phyloP scores from a whole-genome alignment of 2,797 vertebrate species.

The Craterocephalus amniculus region DNA sequence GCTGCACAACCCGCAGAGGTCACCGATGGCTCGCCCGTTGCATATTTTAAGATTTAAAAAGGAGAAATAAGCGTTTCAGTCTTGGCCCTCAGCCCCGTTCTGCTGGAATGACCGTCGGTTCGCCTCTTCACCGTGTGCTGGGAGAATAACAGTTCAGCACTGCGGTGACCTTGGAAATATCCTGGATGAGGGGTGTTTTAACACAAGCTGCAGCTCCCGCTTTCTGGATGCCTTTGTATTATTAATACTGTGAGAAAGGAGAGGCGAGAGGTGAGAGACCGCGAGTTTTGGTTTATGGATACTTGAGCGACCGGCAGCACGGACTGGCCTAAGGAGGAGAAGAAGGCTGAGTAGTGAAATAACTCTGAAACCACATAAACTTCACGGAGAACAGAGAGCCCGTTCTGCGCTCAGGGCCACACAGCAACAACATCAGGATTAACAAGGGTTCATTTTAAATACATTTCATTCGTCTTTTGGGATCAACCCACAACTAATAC shows the following conservation, averaged over 20 bases:
- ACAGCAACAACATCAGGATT: constrained; percentile 63
- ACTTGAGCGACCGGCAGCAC: constrained; percentile 52
- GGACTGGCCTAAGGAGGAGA: constrained; percentile 32
- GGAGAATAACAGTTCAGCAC: constrained; percentile 72
- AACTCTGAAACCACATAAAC: constrained; percentile 66
- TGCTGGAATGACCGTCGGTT: constrained; percentile 52
- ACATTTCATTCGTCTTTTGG: constrained; percentile 53
- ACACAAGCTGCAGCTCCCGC: constrained; percentile 67
- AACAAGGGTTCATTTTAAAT: constrained; percentile 62
- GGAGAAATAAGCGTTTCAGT: constrained; percentile 48
- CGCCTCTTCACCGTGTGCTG: constrained; percentile 28
- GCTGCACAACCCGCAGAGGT: constrained; percentile 53
- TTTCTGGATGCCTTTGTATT: constrained; percentile 80
- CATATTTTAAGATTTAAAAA: constrained; percentile 70
- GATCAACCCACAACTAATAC: constrained; percentile 59
- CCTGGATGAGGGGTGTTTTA: constrained; percentile 69
- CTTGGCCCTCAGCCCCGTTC: constrained; percentile 34
- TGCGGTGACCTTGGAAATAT: constrained; percentile 79
- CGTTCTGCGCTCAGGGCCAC: constrained; percentile 67
- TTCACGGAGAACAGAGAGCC: constrained; percentile 40
- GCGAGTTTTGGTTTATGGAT: constrained; percentile 61
- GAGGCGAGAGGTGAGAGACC: constrained; percentile 69
- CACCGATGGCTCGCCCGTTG: constrained; percentile 57
- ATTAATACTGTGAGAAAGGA: constrained; percentile 80
- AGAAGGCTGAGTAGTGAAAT: constrained; percentile 53